phyloP scores from a whole-genome alignment of 2,113 vertebrate genomes.

The Meles meles region DNA sequence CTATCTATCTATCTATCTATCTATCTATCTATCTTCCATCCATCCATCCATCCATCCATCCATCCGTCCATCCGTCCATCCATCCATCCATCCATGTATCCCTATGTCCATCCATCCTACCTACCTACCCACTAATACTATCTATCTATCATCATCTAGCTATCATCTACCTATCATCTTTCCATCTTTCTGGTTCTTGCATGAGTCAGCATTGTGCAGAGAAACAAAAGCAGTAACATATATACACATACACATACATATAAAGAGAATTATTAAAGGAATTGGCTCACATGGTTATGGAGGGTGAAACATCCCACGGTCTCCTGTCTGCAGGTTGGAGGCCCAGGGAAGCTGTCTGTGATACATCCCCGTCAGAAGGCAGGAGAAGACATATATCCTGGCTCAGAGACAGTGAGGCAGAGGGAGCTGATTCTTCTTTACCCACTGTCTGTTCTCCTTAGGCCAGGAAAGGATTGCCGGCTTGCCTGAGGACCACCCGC shows the following conservation, averaged over 20 bases:
- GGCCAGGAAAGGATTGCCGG: fast-evolving
- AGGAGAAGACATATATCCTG: not conserved
- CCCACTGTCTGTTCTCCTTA: too few species aligned
- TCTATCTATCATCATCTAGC: not conserved
- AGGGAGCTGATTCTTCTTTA: too few species aligned
- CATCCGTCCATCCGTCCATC: too few species aligned
- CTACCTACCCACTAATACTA: not conserved
- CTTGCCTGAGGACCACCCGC: fast-evolving
- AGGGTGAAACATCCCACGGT: fast-evolving
- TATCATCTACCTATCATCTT: not conserved
- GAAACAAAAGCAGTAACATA: not conserved
- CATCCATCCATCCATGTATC: fast-evolving
- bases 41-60: not conserved
- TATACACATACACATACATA: fast-evolving
- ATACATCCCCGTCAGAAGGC: fast-evolving
- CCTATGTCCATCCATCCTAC: not conserved
- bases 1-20: not conserved
- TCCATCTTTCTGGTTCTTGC: not conserved
- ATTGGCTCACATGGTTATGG: fast-evolving
- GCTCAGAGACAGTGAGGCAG: not conserved
- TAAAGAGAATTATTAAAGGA: not conserved
- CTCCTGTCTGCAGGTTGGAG: not conserved
- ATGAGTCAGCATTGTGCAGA: too few species aligned
- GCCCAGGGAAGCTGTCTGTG: fast-evolving
- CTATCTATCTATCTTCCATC: not conserved